phyloP scores from a whole-genome alignment of 1,140 invertebrate species.

The Hycleus phaleratus region DNA sequence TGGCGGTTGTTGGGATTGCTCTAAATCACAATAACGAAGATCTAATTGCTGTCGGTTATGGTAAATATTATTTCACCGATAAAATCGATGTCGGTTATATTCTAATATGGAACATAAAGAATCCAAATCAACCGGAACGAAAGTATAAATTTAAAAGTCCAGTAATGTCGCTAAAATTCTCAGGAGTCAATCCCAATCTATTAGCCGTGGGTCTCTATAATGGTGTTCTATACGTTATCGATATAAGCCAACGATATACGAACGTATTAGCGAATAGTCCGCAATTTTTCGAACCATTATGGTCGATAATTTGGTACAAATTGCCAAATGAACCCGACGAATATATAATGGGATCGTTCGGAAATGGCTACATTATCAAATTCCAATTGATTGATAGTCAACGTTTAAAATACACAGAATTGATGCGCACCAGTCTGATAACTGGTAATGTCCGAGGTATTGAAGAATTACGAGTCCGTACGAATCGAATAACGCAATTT shows the following conservation, averaged over 20 bases:
- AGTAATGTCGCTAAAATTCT: conserved; percentile 68
- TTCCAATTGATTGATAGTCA: conserved; percentile 28
- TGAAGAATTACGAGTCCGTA: neutral
- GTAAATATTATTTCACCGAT: conserved; percentile 50
- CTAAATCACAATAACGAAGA: conserved; percentile 59
- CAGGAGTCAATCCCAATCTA: conserved; percentile 36
- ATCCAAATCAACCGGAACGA: conserved; percentile 73
- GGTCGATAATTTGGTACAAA: conserved; percentile 51
- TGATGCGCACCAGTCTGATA: too few relatives aligned
- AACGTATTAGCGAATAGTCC: conserved; percentile 42
- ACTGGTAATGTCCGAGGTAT: neutral
- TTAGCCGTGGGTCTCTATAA: conserved; percentile 66
- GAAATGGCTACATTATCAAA: conserved; percentile 50
- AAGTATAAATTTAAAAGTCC: conserved; percentile 59
- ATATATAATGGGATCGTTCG: conserved; percentile 24
- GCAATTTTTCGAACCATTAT: conserved; percentile 57
- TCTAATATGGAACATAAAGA: conserved; percentile 77
- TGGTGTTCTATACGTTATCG: conserved; percentile 63
- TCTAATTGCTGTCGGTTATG: conserved; percentile 64
- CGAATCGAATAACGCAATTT: neutral
- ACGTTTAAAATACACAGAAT: conserved; percentile 15
- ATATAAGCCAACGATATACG: conserved; percentile 49
- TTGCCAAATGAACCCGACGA: conserved; percentile 30
- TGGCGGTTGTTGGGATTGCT: conserved; percentile 47
- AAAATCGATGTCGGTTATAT: conserved; percentile 52